A percentile compares a stretch with the other conserved stretches of the same genome.
Evolutionary conservation across 2,113 vertebrate genomes (phyloP).

Genomic region (Ammodytes dubius): DNA sequence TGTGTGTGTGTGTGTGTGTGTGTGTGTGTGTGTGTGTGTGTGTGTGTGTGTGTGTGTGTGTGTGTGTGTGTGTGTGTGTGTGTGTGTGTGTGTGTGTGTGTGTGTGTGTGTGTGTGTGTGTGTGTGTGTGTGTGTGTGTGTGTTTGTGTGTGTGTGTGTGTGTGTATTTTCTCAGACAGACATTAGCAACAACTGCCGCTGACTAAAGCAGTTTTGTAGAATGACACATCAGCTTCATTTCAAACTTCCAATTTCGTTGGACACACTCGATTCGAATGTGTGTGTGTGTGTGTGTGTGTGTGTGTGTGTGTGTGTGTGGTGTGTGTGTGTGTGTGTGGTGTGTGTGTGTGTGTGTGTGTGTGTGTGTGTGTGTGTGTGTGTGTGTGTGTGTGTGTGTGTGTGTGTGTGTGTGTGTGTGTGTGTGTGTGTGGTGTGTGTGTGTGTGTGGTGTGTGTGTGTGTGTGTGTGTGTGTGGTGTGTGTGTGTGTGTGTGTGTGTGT

Average conservation of each 20-base stretch:
- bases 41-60: constrained; percentile 2
- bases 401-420: too few species aligned
- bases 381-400: too few species aligned
- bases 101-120: constrained; percentile 16
- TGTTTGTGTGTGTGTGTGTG: neutral
- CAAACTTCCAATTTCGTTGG: constrained; percentile 1
- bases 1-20: neutral
- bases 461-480: too few species aligned
- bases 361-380: too few species aligned
- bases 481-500: constrained; percentile 1
- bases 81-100: neutral
- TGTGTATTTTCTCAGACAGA: neutral
- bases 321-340: too few species aligned
- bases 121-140: neutral
- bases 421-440: too few species aligned
- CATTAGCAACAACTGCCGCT: neutral
- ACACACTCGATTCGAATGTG: too few species aligned
- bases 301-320: too few species aligned
- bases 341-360: too few species aligned
- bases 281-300: too few species aligned
- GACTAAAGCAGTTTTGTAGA: constrained; percentile 6
- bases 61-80: neutral
- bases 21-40: constrained; percentile 5
- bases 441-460: too few species aligned
- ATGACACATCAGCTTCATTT: constrained; percentile 4